phyloP scores from a whole-genome alignment of 2,797 vertebrate species.

The Ceyx erithaca region DNA sequence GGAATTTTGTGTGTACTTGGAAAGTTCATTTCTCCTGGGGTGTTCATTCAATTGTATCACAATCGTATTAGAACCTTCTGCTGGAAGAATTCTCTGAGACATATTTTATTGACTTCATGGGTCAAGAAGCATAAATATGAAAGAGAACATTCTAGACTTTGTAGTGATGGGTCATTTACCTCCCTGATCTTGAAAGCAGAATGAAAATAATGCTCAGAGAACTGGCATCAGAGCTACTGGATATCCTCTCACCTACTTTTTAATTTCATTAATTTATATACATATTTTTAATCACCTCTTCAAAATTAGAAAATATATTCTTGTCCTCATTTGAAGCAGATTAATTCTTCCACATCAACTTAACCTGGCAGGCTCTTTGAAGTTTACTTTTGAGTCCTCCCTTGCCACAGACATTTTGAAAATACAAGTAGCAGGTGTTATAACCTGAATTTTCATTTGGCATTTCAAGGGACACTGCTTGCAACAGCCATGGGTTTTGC shows the following conservation, averaged over 20 bases:
- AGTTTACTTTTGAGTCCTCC: neutral
- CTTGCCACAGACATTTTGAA: neutral
- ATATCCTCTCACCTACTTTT: neutral
- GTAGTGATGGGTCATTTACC: neutral
- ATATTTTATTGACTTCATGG: slow-evolving; percentile 1
- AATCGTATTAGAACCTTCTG: neutral
- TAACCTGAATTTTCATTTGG: neutral
- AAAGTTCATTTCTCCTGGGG: neutral
- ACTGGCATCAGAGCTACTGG: neutral
- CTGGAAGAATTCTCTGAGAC: neutral
- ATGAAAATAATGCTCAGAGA: neutral
- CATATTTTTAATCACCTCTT: neutral
- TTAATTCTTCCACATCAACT: neutral
- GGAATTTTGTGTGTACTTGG: neutral
- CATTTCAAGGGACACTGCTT: neutral
- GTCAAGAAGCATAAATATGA: slow-evolving; percentile 6
- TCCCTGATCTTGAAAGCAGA: neutral
- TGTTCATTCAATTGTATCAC: neutral
- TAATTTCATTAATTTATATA: neutral
- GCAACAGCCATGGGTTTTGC: neutral
- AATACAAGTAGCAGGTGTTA: neutral
- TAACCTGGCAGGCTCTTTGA: neutral
- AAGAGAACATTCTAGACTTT: neutral
- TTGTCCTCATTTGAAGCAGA: neutral
- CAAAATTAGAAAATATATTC: neutral